Evolutionary conservation across 2,113 vertebrate species (phyloP).

Genomic region (Thamnaconus septentrionalis): DNA sequence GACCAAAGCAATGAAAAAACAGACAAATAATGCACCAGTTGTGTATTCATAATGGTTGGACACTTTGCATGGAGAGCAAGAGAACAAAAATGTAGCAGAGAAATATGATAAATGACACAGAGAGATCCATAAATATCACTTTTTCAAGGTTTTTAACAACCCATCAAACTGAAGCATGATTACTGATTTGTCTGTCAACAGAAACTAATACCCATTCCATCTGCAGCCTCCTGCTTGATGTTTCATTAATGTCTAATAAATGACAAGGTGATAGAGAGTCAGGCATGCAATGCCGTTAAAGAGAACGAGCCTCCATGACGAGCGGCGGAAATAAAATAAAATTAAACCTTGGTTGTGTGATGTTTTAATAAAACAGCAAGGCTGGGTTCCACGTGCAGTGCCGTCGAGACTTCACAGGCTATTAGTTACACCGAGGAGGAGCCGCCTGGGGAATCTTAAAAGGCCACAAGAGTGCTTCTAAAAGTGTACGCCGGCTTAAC

Average conservation of each 20-base stretch:
- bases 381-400: conserved; percentile 7
- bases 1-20: too few species aligned
- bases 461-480: conserved; percentile 5
- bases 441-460: not conserved
- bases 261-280: conserved; percentile 17
- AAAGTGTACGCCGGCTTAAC: conserved; percentile 5
- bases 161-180: conserved; percentile 42
- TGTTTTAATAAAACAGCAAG: conserved; percentile 26
- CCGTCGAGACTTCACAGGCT: conserved; percentile 11
- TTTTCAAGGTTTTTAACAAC: not conserved
- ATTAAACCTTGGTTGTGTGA: conserved; percentile 20
- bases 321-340: conserved; percentile 26
- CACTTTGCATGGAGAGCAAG: too few species aligned
- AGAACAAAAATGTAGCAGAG: too few species aligned
- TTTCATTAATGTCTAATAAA: conserved; percentile 50
- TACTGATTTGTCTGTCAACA: conserved; percentile 32
- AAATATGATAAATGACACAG: too few species aligned
- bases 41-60: too few species aligned
- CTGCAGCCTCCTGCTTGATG: conserved; percentile 17
- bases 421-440: conserved; percentile 27
- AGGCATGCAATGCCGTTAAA: conserved; percentile 12
- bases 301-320: conserved; percentile 13
- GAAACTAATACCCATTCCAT: conserved; percentile 8
- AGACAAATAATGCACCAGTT: too few species aligned
- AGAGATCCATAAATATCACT: too few species aligned